phyloP scores from a whole-genome alignment of 1,140 invertebrate genomes.

The Fopius arisanus region DNA sequence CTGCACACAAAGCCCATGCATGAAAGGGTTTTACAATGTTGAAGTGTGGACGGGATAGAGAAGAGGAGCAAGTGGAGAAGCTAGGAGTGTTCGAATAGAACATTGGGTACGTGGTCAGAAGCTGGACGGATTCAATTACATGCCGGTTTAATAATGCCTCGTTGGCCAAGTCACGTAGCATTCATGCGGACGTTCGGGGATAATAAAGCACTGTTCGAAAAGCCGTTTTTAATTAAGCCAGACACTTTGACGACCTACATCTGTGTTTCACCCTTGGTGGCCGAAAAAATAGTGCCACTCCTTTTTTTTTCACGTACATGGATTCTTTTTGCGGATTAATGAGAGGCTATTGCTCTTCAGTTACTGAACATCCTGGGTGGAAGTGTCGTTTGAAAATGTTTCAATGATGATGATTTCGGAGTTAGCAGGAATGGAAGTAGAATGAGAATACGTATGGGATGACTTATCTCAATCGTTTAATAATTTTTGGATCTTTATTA shows the following conservation, averaged over 20 bases:
- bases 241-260: slow-evolving; percentile 22
- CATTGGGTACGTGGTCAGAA: slow-evolving; percentile 44
- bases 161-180: slow-evolving; percentile 41
- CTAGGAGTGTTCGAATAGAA: slow-evolving; percentile 11
- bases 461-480: no score
- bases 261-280: background rate
- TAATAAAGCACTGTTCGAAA: slow-evolving; percentile 35
- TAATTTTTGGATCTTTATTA: no score
- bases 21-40: background rate
- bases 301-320: background rate
- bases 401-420: no score
- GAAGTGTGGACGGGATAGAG: background rate
- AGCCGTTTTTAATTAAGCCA: slow-evolving; percentile 40
- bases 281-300: background rate
- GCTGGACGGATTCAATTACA: slow-evolving; percentile 51
- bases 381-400: no score
- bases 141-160: slow-evolving; percentile 49
- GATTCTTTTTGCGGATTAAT: no score
- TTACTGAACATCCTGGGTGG: no score
- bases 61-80: slow-evolving; percentile 14
- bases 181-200: slow-evolving; percentile 24
- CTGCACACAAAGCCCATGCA: background rate
- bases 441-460: no score
- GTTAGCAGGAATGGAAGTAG: no score
- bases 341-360: no score